A percentile compares a stretch with the other conserved stretches of the same genome.
phyloP scores from a whole-genome alignment of 2,797 vertebrate species.

The Eptatretus atami region DNA sequence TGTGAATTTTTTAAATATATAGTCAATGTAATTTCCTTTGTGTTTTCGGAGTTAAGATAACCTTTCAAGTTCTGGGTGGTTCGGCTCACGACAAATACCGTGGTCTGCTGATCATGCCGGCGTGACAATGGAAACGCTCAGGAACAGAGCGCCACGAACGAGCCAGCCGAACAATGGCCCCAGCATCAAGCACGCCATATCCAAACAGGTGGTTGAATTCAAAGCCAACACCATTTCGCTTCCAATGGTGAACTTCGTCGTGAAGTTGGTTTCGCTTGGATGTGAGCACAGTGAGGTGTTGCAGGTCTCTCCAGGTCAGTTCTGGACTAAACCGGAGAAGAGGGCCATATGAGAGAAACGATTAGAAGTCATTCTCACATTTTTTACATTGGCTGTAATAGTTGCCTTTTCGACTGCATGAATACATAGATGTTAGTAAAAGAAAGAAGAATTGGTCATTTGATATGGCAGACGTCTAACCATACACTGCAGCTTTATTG shows the following conservation, averaged over 20 bases:
- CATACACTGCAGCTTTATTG: too few species aligned
- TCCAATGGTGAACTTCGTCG: slow-evolving; percentile 83
- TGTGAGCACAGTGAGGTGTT: slow-evolving; percentile 80
- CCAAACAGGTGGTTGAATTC: slow-evolving; percentile 97
- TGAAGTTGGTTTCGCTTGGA: slow-evolving; percentile 96
- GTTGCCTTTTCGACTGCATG: too few species aligned
- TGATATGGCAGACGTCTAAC: too few species aligned
- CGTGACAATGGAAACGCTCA: slow-evolving; percentile 82
- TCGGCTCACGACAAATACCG: slow-evolving; percentile 28
- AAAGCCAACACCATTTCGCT: slow-evolving; percentile 75
- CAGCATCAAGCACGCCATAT: slow-evolving; percentile 76
- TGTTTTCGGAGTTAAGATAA: background rate
- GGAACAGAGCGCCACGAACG: slow-evolving; percentile 88
- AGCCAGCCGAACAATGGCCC: slow-evolving; percentile 88
- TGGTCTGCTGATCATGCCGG: slow-evolving; percentile 51
- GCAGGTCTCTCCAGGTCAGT: slow-evolving; percentile 87
- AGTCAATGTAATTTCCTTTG: too few species aligned
- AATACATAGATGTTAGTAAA: too few species aligned
- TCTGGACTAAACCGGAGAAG: slow-evolving; percentile 20
- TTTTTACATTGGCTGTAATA: too few species aligned
- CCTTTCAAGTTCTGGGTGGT: background rate
- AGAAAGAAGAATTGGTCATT: too few species aligned
- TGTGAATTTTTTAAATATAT: too few species aligned
- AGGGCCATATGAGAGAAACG: background rate
- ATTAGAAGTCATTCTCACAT: background rate